phyloP scores from a whole-genome alignment of 2,888 invertebrate species.

The Philereme vetulata region DNA sequence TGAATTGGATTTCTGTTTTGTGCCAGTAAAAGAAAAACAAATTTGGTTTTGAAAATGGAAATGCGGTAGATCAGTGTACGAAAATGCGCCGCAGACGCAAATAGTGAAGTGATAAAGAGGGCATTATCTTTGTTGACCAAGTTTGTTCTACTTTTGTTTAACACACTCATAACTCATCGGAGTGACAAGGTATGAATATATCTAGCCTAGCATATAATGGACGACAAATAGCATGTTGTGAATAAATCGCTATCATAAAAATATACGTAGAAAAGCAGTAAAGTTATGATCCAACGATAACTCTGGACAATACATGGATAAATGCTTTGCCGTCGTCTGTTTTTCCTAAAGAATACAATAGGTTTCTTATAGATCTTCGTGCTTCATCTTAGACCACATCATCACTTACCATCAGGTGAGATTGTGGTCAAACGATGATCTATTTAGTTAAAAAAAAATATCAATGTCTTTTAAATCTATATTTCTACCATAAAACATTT shows the following conservation, averaged over 20 bases:
- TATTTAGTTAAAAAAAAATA: no score
- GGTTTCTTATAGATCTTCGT: no score
- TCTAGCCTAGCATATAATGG: slow-evolving; percentile 35
- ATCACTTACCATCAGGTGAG: no score
- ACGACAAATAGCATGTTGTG: slow-evolving; percentile 22
- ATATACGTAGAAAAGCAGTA: background rate
- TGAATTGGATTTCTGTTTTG: background rate
- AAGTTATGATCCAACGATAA: no score
- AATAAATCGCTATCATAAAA: slow-evolving; percentile 12
- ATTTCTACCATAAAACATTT: no score
- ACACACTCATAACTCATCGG: slow-evolving; percentile 45
- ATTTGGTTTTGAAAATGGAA: slow-evolving; percentile 23
- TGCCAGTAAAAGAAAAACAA: background rate
- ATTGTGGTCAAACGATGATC: no score
- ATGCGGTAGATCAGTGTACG: slow-evolving; percentile 40
- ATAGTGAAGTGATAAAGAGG: slow-evolving; percentile 65
- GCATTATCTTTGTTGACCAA: slow-evolving; percentile 69
- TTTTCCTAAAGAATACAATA: no score
- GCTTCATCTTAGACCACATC: no score
- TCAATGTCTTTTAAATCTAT: no score
- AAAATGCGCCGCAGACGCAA: slow-evolving; percentile 75
- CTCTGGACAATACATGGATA: no score
- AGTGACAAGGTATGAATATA: slow-evolving; percentile 56
- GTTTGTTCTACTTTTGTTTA: slow-evolving; percentile 64
- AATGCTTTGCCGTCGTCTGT: no score